Percentiles rank a stretch among this genome's conserved stretches.
Conservation (phyloP, 2,888 invertebrate genomes). For the Meghimatium bilineatum region DNA sequence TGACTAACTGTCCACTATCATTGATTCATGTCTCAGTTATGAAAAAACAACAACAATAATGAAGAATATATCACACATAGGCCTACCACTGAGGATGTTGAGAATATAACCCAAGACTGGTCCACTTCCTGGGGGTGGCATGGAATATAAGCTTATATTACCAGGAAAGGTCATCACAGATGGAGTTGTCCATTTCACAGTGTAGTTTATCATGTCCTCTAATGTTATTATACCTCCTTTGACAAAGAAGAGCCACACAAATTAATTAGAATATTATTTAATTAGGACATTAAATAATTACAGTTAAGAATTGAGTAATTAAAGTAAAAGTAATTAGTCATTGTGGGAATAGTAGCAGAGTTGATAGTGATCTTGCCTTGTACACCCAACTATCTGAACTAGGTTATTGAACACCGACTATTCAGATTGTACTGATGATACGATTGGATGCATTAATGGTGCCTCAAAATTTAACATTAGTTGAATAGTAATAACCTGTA, state of each 20-base stretch:
- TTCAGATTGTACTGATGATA: no score
- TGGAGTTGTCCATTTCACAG: constrained; percentile 56
- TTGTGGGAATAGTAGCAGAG: no score
- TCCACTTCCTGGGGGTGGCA: constrained; percentile 69
- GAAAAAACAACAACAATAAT: background rate
- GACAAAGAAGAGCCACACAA: background rate
- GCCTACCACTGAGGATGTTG: constrained; percentile 70
- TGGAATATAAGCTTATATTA: constrained; percentile 56
- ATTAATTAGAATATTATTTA: no score
- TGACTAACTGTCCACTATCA: background rate
- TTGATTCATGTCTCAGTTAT: background rate
- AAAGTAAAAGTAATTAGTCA: no score
- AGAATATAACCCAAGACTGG: constrained; percentile 66
- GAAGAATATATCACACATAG: constrained; percentile 32
- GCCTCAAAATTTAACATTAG: no score
- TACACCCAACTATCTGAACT: no score
- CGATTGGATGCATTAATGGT: no score
- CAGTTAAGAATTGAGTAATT: no score
- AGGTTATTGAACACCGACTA: no score
- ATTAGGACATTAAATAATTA: no score
- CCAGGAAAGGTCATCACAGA: constrained; percentile 50
- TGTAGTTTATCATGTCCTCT: constrained; percentile 61
- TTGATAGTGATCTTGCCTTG: no score
- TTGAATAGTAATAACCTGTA: no score
- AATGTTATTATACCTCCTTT: constrained; percentile 67